phyloP scores from a whole-genome alignment of 2,797 vertebrate genomes.

The Microctenopoma steveboyesi region DNA sequence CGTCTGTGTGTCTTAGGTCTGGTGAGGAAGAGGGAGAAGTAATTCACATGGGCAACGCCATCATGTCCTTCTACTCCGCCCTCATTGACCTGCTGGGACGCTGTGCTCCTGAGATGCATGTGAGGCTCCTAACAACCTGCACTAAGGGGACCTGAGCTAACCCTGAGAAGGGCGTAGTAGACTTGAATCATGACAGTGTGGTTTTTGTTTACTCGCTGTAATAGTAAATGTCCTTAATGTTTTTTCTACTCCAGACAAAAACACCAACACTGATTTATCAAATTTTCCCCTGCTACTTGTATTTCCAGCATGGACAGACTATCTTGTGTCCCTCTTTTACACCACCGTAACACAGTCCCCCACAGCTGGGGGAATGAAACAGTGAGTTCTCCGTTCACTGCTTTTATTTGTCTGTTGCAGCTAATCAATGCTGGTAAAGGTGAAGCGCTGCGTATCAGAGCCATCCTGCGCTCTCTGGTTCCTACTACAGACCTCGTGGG shows the following conservation, averaged over 20 bases:
- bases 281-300: too few relatives aligned
- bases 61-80: conserved; percentile 99
- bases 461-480: conserved; percentile 96
- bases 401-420: conserved; percentile 70
- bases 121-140: conserved; percentile 76
- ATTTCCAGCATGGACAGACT: background rate
- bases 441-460: conserved; percentile 95
- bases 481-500: conserved; percentile 96
- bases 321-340: background rate
- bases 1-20: conserved; percentile 70
- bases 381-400: background rate
- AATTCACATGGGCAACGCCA: conserved; percentile 97
- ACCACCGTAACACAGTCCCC: background rate
- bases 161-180: background rate
- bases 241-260: background rate
- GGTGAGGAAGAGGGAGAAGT: conserved; percentile 90
- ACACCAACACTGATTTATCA: background rate
- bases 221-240: background rate
- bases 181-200: background rate
- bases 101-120: conserved; percentile 98
- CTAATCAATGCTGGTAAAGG: conserved; percentile 98
- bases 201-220: too few relatives aligned
- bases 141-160: too few relatives aligned
- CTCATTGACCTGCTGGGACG: conserved; percentile 98
- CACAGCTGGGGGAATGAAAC: background rate